A percentile compares a stretch with the other conserved stretches of the same genome.
These are phyloP conservation scores for Ctenosaura bakeri DNA, from an alignment of 2,797 vertebrate species.

Conservation along the genomic window DNA sequence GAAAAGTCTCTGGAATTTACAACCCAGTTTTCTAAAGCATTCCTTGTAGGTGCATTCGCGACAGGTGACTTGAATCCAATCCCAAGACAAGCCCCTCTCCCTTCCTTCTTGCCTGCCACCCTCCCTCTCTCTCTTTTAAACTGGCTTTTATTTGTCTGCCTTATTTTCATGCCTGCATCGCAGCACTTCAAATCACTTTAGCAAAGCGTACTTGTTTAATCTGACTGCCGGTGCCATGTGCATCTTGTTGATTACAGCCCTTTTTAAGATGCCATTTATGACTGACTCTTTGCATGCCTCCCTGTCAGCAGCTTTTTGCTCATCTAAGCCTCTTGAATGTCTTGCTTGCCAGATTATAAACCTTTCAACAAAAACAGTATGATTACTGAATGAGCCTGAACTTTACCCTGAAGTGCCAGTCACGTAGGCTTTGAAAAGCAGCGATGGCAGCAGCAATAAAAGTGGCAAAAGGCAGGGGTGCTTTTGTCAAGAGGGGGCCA, in stretches of 20 bases:
- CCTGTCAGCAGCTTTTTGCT: constrained; percentile 74
- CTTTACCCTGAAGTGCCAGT: constrained; percentile 66
- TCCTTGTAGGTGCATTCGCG: constrained; percentile 25
- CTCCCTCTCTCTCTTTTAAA: constrained; percentile 34
- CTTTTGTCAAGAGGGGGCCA: constrained; percentile 34
- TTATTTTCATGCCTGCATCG: constrained; percentile 62
- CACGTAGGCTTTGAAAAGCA: constrained; percentile 42
- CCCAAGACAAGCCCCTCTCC: constrained; percentile 55
- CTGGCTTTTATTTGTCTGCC: constrained; percentile 67
- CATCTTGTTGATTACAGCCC: constrained; percentile 72
- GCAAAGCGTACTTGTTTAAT: constrained; percentile 61
- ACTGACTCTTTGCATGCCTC: constrained; percentile 65
- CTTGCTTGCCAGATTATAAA: constrained; percentile 67
- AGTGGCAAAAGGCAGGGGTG: constrained; percentile 31
- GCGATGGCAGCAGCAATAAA: constrained; percentile 23
- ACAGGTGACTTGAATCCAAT: constrained; percentile 61
- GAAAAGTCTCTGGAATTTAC: not conserved
- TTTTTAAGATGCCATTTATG: constrained; percentile 71
- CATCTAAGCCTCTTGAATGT: constrained; percentile 71
- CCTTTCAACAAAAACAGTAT: constrained; percentile 61
- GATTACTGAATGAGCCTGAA: constrained; percentile 72
- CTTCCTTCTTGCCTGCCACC: constrained; percentile 39
- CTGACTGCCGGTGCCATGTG: constrained; percentile 65
- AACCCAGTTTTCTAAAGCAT: constrained; percentile 54
- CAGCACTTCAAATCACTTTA: constrained; percentile 54